Percentiles rank a stretch among this genome's conserved stretches.
Evolutionary conservation across 2,113 vertebrate genomes (phyloP).

Genomic region (Reinhardtius hippoglossoides): DNA sequence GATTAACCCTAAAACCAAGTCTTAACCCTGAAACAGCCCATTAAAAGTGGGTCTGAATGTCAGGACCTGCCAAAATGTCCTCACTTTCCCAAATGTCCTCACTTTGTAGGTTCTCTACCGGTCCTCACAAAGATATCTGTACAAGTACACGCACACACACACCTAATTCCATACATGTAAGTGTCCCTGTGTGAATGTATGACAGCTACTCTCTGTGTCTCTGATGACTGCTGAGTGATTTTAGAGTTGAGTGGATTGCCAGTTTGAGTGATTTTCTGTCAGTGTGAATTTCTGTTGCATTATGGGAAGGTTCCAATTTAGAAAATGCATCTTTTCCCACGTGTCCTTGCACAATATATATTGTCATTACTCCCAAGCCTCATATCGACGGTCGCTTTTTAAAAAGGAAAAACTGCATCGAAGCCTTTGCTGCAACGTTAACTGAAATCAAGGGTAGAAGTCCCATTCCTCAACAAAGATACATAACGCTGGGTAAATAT

Average conservation of each 20-base stretch:
- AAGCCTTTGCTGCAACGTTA: conserved; percentile 28
- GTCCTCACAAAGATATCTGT: too few species aligned
- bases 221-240: conserved; percentile 73
- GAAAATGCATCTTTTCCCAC: conserved; percentile 43
- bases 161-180: conserved; percentile 37
- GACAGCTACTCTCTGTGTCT: conserved; percentile 67
- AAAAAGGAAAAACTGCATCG: conserved; percentile 1
- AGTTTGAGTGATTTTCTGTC: conserved; percentile 68
- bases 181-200: conserved; percentile 34
- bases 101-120: too few species aligned
- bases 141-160: not conserved
- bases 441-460: conserved; percentile 17
- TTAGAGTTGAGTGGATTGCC: conserved; percentile 72
- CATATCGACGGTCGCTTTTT: conserved; percentile 4
- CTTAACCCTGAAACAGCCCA: too few species aligned
- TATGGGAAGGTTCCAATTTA: conserved; percentile 50
- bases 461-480: conserved; percentile 4
- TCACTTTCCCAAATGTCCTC: too few species aligned
- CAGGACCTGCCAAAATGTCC: too few species aligned
- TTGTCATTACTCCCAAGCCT: conserved; percentile 11
- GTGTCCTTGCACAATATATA: conserved; percentile 28
- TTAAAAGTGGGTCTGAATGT: too few species aligned
- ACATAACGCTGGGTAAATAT: not conserved
- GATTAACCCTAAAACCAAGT: not conserved
- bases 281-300: conserved; percentile 42